Base-by-base conservation (phyloP, 2,888 invertebrate genomes). In the Mesoligia furuncula region DNA sequence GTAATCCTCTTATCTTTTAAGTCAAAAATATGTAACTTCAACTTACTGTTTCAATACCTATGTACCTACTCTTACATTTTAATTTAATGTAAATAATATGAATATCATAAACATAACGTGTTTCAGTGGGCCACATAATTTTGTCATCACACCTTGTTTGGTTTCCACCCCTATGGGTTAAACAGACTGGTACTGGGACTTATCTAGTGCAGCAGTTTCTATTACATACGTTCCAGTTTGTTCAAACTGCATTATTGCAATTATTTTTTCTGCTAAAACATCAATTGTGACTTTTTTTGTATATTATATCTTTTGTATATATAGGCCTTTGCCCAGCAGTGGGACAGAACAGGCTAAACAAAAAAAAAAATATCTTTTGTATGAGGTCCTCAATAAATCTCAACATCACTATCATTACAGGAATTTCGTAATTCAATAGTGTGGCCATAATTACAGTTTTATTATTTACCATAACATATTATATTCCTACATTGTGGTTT, bases 11-110 rank as follows among this genome's bases (percentile, higher is more conserved):
- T 84, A 62, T 62, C 39, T 70, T 24, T 15, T n/a, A 66, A 4
- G 54, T 67, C 54, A 57, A 62, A 20, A 81, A 36, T 64, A 57
- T 45, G 0, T 61, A 20, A 27, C 36, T 62, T 45, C 11, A 66
- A 42, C 39, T 51, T 51, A n/a, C 6, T 24, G 20, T 20, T 51
- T 51, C 51, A 51, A 0, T 2, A n/a, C n/a, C n/a, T 48, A 17
- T 48, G 20, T n/a, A 24, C 11, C 54, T 24, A 24, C 24, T 24
- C 39, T 57, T 54, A 17, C 36, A 48, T 31, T 65, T 45, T 54
- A 48, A 45, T 45, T 48, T 9, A 8, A 24, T 24, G n/a, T 17
- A 15, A 51, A 42, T 31, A 24, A 27, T 17, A n/a, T 64, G 1
- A 76, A 1, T 42, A 39, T 20, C 24, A 24, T 31, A 27, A 48